A percentile compares a stretch with the other conserved stretches of the same genome.
Evolutionary conservation across 2,888 invertebrate species (phyloP).

Genomic region (Cremastinae sp.): DNA sequence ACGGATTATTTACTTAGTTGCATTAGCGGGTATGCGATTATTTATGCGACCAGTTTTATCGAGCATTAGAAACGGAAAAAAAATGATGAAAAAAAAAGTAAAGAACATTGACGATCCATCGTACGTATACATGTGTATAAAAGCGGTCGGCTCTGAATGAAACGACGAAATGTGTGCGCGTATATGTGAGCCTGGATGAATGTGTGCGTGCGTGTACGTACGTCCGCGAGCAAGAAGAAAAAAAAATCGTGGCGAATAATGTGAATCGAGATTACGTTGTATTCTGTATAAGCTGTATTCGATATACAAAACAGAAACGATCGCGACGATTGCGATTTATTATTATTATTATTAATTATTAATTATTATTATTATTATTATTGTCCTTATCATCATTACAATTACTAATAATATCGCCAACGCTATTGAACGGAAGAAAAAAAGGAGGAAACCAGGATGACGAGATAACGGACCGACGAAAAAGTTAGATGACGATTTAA

Average conservation of each 20-base stretch:
- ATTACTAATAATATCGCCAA: constrained; percentile 54
- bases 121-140: constrained; percentile 21
- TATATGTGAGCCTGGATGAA: background rate
- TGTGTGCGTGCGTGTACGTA: constrained; percentile 19
- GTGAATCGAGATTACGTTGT: constrained; percentile 56
- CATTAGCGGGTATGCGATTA: constrained; percentile 62
- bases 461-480: constrained; percentile 41
- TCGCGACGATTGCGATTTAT: constrained; percentile 57
- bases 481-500: constrained; percentile 41
- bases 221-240: constrained; percentile 14
- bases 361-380: constrained; percentile 41
- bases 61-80: constrained; percentile 59
- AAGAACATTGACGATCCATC: constrained; percentile 51
- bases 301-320: constrained; percentile 36
- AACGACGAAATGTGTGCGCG: constrained; percentile 19
- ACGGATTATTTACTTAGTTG: constrained; percentile 65
- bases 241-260: constrained; percentile 40
- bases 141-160: constrained; percentile 25
- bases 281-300: constrained; percentile 56
- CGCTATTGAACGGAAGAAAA: constrained; percentile 43
- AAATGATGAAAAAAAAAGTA: no score
- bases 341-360: constrained; percentile 26
- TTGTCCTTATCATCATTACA: constrained; percentile 49
- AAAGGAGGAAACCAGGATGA: constrained; percentile 16
- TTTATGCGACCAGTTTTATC: constrained; percentile 67